phyloP scores from a whole-genome alignment of 2,113 vertebrate species.

The Tenrec ecaudatus region DNA sequence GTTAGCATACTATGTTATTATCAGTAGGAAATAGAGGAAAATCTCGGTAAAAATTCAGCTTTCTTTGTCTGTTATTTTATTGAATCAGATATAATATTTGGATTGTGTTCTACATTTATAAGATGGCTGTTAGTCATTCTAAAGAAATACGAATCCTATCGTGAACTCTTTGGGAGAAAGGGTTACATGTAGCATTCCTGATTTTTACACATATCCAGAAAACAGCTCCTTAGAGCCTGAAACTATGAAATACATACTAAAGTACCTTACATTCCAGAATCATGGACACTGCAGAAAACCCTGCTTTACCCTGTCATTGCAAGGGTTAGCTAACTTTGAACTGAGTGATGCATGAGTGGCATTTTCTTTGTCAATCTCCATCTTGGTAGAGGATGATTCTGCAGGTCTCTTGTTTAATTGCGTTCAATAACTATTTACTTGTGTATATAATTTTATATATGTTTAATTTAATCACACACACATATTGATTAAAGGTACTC shows the following conservation, averaged over 20 bases:
- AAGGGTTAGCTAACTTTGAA: not conserved
- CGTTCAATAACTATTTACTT: not conserved
- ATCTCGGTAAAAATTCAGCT: not conserved
- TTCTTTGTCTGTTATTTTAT: not conserved
- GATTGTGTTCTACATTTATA: not conserved
- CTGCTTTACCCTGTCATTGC: not conserved
- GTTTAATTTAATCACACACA: too few species aligned
- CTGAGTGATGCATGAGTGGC: not conserved
- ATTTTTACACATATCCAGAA: not conserved
- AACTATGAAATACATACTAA: too few species aligned
- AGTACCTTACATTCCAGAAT: not conserved
- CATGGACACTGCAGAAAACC: not conserved
- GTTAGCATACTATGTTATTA: not conserved
- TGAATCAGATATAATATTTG: not conserved
- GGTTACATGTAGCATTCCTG: not conserved
- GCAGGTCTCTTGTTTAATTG: not conserved
- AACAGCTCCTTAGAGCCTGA: not conserved
- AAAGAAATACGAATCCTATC: not conserved
- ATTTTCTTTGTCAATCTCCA: conserved; percentile 2
- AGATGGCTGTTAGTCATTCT: not conserved
- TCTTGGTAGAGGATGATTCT: not conserved
- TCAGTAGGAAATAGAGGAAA: conserved; percentile 16
- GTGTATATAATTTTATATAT: too few species aligned
- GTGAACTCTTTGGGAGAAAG: not conserved
- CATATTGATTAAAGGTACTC: too few species aligned